phyloP scores from a whole-genome alignment of 1,140 invertebrate species.

The Pseudomyrmex concolor region DNA sequence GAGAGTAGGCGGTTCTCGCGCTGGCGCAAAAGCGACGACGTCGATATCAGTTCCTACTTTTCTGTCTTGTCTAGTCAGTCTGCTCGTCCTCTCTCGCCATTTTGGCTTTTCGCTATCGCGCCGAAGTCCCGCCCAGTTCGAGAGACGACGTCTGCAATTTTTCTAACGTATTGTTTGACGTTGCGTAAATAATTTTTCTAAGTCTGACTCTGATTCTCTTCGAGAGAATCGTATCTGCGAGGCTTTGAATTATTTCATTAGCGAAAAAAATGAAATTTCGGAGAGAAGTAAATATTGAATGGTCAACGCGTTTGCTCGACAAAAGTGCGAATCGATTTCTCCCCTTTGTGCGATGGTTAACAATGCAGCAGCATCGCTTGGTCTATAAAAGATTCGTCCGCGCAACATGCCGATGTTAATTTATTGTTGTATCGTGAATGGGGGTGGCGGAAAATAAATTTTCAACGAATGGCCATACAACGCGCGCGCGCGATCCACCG shows the following conservation, averaged over 20 bases:
- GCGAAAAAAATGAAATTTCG: slow-evolving; percentile 63
- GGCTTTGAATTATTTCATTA: slow-evolving; percentile 31
- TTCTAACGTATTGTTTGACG: not conserved
- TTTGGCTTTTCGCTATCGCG: slow-evolving; percentile 58
- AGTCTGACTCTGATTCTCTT: too few relatives aligned
- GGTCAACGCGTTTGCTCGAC: slow-evolving; percentile 33
- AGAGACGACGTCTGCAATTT: slow-evolving; percentile 15
- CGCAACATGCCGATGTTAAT: slow-evolving; percentile 67
- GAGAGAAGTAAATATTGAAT: slow-evolving; percentile 48
- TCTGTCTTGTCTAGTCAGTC: slow-evolving; percentile 79
- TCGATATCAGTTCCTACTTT: slow-evolving; percentile 70
- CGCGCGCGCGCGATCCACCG: slow-evolving; percentile 7
- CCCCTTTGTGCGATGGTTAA: slow-evolving; percentile 66
- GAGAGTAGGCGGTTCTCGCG: slow-evolving; percentile 78
- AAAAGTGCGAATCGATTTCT: slow-evolving; percentile 63
- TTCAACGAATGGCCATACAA: slow-evolving; percentile 2
- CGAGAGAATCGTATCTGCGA: not conserved
- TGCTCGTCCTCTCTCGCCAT: slow-evolving; percentile 75
- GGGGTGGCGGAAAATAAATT: not conserved
- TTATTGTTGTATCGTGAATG: slow-evolving; percentile 71
- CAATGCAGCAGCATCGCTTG: slow-evolving; percentile 68
- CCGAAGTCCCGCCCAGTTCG: slow-evolving; percentile 76
- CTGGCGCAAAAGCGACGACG: slow-evolving; percentile 76
- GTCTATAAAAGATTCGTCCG: slow-evolving; percentile 69
- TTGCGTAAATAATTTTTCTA: not conserved